phyloP scores from a whole-genome alignment of 1,140 invertebrate genomes.

The Zaprionus africanus region DNA sequence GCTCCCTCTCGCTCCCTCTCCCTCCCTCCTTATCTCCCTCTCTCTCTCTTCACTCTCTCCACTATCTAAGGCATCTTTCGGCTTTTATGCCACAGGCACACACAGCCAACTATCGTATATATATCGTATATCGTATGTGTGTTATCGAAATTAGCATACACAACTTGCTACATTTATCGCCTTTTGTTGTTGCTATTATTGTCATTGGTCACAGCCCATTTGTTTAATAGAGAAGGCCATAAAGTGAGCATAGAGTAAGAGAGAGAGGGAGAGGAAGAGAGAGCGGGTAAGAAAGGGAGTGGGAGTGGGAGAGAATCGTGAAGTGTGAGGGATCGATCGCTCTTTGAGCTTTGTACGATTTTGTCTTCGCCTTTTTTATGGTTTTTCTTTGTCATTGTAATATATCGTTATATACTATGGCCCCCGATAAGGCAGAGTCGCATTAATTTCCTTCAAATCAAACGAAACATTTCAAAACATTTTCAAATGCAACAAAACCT shows the following conservation, averaged over 20 bases:
- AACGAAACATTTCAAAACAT: constrained; percentile 10
- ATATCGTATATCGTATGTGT: constrained; percentile 3
- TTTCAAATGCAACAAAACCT: not conserved
- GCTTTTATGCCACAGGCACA: constrained; percentile 3
- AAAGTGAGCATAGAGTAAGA: not conserved
- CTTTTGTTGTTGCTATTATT: constrained; percentile 24
- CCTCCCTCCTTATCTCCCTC: constrained; percentile 17
- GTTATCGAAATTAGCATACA: constrained; percentile 43
- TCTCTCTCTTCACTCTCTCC: constrained; percentile 30
- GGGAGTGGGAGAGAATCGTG: not conserved
- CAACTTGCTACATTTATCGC: constrained; percentile 48
- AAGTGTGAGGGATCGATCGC: constrained; percentile 14
- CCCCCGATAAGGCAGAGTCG: constrained; percentile 50
- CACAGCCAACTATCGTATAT: not conserved
- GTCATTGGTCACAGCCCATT: constrained; percentile 48
- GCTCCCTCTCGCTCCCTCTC: constrained; percentile 3
- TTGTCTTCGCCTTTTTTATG: constrained; percentile 52
- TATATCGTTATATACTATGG: constrained; percentile 32
- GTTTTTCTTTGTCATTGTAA: constrained; percentile 60
- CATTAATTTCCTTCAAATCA: not conserved
- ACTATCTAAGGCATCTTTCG: constrained; percentile 41
- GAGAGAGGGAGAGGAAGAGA: not conserved
- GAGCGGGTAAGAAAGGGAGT: not conserved
- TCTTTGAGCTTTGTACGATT: constrained; percentile 58
- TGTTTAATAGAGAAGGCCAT: constrained; percentile 36